A percentile compares a stretch with the other conserved stretches of the same genome.
Evolutionary conservation across 35 echinoderm and acorn worm species (phyloP).

Genomic region (Diadema setosum): DNA sequence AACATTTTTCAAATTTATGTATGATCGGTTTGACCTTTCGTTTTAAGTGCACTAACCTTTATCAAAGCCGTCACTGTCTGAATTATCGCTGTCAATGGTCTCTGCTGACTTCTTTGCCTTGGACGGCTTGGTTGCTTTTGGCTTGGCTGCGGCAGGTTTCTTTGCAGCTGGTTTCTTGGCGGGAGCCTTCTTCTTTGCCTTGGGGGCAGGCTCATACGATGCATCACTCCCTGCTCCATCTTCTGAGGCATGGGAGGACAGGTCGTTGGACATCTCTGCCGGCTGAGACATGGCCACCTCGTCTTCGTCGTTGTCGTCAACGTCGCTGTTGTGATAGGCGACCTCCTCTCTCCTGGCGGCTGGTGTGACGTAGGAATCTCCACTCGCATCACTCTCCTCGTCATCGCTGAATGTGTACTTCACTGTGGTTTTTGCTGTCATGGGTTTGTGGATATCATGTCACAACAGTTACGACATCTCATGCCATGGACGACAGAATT

Average conservation of each 20-base stretch:
- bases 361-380: neutral
- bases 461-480: too few relatives aligned
- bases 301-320: conserved; percentile 19
- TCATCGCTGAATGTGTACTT: conserved; percentile 57
- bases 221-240: neutral
- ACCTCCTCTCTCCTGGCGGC: neutral
- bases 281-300: conserved; percentile 18
- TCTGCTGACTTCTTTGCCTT: conserved; percentile 4
- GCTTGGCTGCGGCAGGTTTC: neutral
- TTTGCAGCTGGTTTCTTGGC: neutral
- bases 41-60: neutral
- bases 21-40: too few relatives aligned
- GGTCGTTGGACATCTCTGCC: neutral
- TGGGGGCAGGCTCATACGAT: neutral
- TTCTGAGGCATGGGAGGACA: neutral
- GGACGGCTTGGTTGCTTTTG: neutral
- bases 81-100: neutral
- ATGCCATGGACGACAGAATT: too few relatives aligned
- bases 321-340: neutral
- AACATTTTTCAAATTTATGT: too few relatives aligned
- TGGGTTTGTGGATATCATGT: too few relatives aligned
- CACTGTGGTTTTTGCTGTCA: neutral
- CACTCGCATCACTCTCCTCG: neutral
- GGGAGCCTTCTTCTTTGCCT: conserved; percentile 54
- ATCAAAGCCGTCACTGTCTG: neutral